Percentiles rank a stretch among this genome's conserved stretches.
phyloP scores from a whole-genome alignment of 2,113 vertebrate species.

The Gobio gobio region DNA sequence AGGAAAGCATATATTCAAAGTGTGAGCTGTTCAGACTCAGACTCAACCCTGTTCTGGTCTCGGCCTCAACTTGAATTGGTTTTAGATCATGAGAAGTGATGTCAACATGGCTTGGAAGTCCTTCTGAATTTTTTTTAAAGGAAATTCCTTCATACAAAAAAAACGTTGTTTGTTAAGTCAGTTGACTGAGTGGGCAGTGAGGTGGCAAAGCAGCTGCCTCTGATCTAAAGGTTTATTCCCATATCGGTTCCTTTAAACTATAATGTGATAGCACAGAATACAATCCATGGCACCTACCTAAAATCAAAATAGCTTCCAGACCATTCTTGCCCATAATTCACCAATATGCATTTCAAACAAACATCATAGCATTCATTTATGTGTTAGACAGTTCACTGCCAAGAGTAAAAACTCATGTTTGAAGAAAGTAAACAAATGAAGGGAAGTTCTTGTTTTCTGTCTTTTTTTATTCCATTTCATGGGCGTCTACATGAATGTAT shows the following conservation, averaged over 20 bases:
- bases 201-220: neutral
- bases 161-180: too few relatives aligned
- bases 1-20: neutral
- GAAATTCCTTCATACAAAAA: too few relatives aligned
- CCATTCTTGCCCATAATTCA: conserved; percentile 56
- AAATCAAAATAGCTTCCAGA: conserved; percentile 30
- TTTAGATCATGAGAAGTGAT: neutral
- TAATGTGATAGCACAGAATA: conserved; percentile 26
- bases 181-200: neutral
- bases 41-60: too few relatives aligned
- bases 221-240: neutral
- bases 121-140: too few relatives aligned
- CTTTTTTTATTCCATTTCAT: conserved; percentile 68
- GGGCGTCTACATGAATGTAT: conserved; percentile 68
- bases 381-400: conserved; percentile 62
- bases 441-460: conserved; percentile 68
- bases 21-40: too few relatives aligned
- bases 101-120: neutral
- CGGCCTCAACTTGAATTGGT: too few relatives aligned
- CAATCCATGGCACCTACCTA: conserved; percentile 37
- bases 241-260: neutral
- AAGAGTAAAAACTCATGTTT: conserved; percentile 63
- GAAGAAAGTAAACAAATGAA: conserved; percentile 71
- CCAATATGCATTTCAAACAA: conserved; percentile 56
- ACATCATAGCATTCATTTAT: conserved; percentile 59